Evolutionary conservation across 1,140 invertebrate genomes (phyloP).

Genomic region (Limonius californicus): DNA sequence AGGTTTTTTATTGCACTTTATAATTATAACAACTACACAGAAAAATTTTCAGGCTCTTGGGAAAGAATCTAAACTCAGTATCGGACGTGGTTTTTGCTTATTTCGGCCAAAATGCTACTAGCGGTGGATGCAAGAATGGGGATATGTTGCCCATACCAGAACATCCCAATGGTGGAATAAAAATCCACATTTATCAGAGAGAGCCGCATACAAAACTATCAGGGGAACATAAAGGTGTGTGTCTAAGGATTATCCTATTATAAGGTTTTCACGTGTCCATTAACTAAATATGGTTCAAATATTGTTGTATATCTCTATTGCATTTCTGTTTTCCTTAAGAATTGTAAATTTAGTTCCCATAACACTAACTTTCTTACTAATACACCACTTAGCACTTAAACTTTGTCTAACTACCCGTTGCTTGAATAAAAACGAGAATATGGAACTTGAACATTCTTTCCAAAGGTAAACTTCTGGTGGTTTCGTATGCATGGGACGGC

Average conservation of each 20-base stretch:
- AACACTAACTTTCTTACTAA: no score
- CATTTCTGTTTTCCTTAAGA: no score
- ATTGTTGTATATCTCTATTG: no score
- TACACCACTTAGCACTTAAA: no score
- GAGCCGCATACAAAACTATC: slow-evolving; percentile 38
- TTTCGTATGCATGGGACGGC: no score
- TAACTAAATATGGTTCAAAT: no score
- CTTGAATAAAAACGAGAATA: no score
- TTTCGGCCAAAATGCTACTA: slow-evolving; percentile 26
- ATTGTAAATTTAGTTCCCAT: no score
- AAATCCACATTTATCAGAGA: slow-evolving; percentile 35
- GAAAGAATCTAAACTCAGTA: slow-evolving; percentile 29
- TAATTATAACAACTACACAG: background rate
- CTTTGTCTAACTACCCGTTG: no score
- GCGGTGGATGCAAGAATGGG: slow-evolving; percentile 28
- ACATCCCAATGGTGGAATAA: slow-evolving; percentile 39
- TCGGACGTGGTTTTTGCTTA: slow-evolving; percentile 43
- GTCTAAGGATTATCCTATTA: slow-evolving; percentile 19
- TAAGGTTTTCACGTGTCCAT: background rate
- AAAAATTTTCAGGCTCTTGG: slow-evolving; percentile 22
- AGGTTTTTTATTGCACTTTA: no score
- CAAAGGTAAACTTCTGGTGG: no score
- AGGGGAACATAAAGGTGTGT: slow-evolving; percentile 31
- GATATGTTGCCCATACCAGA: slow-evolving; percentile 20
- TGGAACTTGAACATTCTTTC: no score